phyloP scores from a whole-genome alignment of 92 coral and sea anemone species.

The Isaurus tuberculatus region DNA sequence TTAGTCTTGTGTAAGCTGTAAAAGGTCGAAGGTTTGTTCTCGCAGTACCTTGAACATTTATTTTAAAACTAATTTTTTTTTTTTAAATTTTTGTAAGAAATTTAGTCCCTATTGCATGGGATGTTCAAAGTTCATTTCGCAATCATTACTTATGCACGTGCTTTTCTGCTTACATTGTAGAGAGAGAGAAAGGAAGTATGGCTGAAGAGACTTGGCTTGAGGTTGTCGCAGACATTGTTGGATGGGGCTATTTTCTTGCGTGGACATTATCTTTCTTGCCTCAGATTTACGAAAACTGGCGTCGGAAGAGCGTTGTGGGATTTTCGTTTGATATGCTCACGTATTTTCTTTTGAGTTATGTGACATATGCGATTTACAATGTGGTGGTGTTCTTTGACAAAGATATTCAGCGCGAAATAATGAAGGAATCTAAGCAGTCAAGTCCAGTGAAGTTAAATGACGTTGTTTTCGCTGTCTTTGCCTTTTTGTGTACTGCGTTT shows the following conservation, averaged over 20 bases:
- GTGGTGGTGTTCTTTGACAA: slow-evolving; percentile 71
- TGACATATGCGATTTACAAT: slow-evolving; percentile 79
- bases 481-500: slow-evolving; percentile 64
- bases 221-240: slow-evolving; percentile 72
- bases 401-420: slow-evolving; percentile 48
- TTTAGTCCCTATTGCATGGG: too few relatives aligned
- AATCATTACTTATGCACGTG: too few relatives aligned
- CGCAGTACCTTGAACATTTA: too few relatives aligned
- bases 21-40: too few relatives aligned
- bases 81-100: too few relatives aligned
- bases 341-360: slow-evolving; percentile 76
- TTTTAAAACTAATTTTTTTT: too few relatives aligned
- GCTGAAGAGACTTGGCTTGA: slow-evolving; percentile 39
- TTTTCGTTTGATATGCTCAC: slow-evolving; percentile 87
- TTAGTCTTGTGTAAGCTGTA: too few relatives aligned
- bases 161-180: too few relatives aligned
- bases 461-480: slow-evolving; percentile 75
- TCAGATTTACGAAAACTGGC: slow-evolving; percentile 88
- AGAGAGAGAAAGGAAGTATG: slow-evolving; percentile 27
- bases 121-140: too few relatives aligned
- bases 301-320: slow-evolving; percentile 83
- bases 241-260: slow-evolving; percentile 90
- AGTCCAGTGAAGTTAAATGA: slow-evolving; percentile 79
- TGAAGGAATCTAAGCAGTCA: slow-evolving; percentile 63
- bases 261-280: slow-evolving; percentile 86